A percentile compares a stretch with the other conserved stretches of the same genome.
Conservation (phyloP, 2,797 vertebrate species). For the Octomys mimax region DNA sequence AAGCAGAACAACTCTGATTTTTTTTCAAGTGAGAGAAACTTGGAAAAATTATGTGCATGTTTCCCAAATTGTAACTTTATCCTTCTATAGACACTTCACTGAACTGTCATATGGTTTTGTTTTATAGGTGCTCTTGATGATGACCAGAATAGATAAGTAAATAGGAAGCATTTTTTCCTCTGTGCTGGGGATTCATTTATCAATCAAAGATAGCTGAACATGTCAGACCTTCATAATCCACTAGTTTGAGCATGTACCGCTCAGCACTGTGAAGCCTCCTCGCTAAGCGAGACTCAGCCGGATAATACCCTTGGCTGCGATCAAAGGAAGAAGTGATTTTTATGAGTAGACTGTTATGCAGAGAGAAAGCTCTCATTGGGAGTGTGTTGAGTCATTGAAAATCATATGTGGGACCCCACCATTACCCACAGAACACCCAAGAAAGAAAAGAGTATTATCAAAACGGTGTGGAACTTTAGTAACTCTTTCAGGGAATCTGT, state of each 20-base stretch:
- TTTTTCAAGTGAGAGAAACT: slow-evolving; percentile 27
- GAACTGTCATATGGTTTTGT: background rate
- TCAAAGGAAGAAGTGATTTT: slow-evolving; percentile 43
- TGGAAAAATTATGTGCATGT: background rate
- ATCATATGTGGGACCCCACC: slow-evolving; percentile 4
- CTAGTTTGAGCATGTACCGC: background rate
- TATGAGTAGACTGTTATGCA: background rate
- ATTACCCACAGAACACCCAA: slow-evolving; percentile 8
- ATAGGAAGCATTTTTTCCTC: slow-evolving; percentile 6
- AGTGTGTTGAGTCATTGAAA: slow-evolving; percentile 16
- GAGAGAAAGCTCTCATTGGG: slow-evolving; percentile 36
- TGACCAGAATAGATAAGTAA: slow-evolving; percentile 25
- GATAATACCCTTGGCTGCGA: background rate
- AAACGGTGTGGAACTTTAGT: slow-evolving; percentile 28
- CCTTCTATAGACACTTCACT: background rate
- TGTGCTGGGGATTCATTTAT: background rate
- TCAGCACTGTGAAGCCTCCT: background rate
- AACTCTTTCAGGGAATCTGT: slow-evolving; percentile 65
- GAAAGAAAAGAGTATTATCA: background rate
- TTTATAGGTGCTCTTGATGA: slow-evolving; percentile 15
- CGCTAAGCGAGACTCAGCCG: background rate
- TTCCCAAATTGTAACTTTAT: slow-evolving; percentile 15
- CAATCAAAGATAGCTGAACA: background rate
- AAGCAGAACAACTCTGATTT: slow-evolving; percentile 31
- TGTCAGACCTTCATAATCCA: background rate